Conservation (phyloP, 2,888 invertebrate genomes). For the Cataglyphis livida region DNA sequence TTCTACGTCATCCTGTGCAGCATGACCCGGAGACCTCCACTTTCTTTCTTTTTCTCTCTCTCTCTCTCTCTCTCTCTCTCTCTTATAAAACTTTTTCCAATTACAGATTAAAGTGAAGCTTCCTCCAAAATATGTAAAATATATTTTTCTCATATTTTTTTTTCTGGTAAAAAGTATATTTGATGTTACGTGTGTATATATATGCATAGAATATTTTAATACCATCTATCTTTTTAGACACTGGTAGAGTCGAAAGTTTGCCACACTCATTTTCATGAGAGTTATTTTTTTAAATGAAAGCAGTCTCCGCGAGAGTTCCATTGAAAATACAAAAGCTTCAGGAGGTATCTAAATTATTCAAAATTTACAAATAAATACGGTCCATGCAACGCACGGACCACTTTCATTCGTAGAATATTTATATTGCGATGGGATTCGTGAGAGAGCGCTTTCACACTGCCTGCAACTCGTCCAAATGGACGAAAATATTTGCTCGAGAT, state of each 20-base stretch:
- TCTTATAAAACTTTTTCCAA: slow-evolving; percentile 39
- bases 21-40: slow-evolving; percentile 56
- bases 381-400: slow-evolving; percentile 10
- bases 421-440: slow-evolving; percentile 30
- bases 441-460: slow-evolving; percentile 40
- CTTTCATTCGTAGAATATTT: slow-evolving; percentile 38
- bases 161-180: not conserved
- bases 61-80: not conserved
- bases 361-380: slow-evolving; percentile 46
- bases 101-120: slow-evolving; percentile 41
- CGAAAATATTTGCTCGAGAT: slow-evolving; percentile 44
- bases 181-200: not conserved
- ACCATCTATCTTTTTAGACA: not conserved
- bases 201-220: not conserved
- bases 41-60: not conserved
- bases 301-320: not conserved
- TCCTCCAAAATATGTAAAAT: slow-evolving; percentile 23
- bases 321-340: slow-evolving; percentile 25
- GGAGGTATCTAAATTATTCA: slow-evolving; percentile 37
- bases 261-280: slow-evolving; percentile 8
- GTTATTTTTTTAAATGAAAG: slow-evolving; percentile 40
- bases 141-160: slow-evolving; percentile 4
- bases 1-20: slow-evolving; percentile 56
- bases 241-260: not conserved
- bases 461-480: slow-evolving; percentile 40